Conservation (phyloP, 2,113 vertebrate species). For the Glareola pratincola region DNA sequence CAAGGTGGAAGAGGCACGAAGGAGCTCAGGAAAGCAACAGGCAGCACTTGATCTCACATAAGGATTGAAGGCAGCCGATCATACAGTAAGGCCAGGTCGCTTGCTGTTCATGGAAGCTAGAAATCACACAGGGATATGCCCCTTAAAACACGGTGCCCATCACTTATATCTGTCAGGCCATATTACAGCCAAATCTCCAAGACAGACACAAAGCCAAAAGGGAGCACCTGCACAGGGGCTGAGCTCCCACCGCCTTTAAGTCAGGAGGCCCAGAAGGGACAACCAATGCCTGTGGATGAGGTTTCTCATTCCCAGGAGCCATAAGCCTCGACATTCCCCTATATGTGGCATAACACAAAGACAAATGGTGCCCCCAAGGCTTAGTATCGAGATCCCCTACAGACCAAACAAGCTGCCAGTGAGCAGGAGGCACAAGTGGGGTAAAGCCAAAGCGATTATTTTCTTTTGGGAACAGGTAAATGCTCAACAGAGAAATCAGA, state of each 20-base stretch:
- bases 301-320: background rate
- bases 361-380: background rate
- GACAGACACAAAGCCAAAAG: background rate
- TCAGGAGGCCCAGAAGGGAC: background rate
- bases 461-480: background rate
- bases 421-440: background rate
- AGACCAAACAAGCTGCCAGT: background rate
- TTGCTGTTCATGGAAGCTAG: background rate
- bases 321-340: background rate
- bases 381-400: background rate
- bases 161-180: background rate
- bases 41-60: background rate
- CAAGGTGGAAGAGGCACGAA: background rate
- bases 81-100: background rate
- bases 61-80: background rate
- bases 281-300: background rate
- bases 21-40: background rate
- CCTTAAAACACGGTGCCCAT: background rate
- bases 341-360: background rate
- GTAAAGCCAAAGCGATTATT: background rate
- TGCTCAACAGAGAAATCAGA: background rate
- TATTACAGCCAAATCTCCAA: background rate
- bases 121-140: background rate
- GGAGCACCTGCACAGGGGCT: background rate
- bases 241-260: background rate